Evolutionary conservation across 2,888 invertebrate genomes (phyloP).

Genomic region (Hedychridium roseum): DNA sequence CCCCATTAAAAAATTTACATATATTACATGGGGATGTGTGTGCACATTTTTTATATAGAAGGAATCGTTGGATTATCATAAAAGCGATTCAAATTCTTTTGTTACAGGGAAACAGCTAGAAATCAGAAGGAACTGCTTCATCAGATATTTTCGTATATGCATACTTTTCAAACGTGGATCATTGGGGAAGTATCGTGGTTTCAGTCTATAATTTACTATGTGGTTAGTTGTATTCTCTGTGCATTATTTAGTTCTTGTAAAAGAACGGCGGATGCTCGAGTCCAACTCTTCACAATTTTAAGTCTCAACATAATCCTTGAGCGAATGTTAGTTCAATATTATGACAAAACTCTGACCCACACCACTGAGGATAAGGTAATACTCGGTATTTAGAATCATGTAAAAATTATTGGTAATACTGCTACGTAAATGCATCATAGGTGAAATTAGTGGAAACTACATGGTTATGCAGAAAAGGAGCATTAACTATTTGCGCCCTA

Average conservation of each 20-base stretch:
- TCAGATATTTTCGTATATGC: conserved; percentile 67
- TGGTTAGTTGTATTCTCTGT: conserved; percentile 65
- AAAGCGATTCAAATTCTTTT: not conserved
- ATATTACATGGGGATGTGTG: too few relatives aligned
- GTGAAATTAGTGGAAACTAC: conserved; percentile 36
- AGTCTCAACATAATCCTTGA: conserved; percentile 66
- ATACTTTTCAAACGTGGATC: conserved; percentile 69
- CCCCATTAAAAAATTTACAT: too few relatives aligned
- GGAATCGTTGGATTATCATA: not conserved
- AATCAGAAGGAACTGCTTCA: conserved; percentile 68
- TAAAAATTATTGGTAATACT: not conserved
- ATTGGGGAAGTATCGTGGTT: conserved; percentile 72
- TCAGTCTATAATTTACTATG: conserved; percentile 71
- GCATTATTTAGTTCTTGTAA: conserved; percentile 68
- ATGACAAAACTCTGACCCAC: conserved; percentile 31
- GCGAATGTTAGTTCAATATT: conserved; percentile 59
- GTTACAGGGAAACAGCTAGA: conserved; percentile 65
- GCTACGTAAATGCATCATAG: conserved; percentile 21
- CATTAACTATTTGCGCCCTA: conserved; percentile 44
- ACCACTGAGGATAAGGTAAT: conserved; percentile 45
- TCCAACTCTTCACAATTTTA: conserved; percentile 67
- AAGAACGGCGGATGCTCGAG: conserved; percentile 67
- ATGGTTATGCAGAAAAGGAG: conserved; percentile 51
- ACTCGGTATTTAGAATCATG: conserved; percentile 1
- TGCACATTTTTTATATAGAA: too few relatives aligned